Conservation (phyloP, 2,797 vertebrate genomes). For the Limosa lapponica region DNA sequence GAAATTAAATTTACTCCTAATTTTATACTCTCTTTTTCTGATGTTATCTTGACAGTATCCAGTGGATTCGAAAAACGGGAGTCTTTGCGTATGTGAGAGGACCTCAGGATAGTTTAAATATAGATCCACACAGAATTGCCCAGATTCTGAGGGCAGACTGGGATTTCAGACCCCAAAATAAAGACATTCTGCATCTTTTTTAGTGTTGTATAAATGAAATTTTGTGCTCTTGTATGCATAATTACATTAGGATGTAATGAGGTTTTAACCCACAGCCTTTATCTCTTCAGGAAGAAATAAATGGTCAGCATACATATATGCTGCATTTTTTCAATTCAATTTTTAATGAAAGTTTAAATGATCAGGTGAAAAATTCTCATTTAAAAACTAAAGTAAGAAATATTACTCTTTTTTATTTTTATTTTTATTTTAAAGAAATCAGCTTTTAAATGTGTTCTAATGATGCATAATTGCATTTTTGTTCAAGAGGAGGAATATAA, state of each 20-base stretch:
- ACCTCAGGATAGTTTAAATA: constrained; percentile 86
- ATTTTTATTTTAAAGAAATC: background rate
- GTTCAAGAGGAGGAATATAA: constrained; percentile 98
- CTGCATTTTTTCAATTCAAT: constrained; percentile 51
- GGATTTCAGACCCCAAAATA: constrained; percentile 77
- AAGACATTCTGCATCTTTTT: constrained; percentile 74
- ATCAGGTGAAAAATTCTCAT: constrained; percentile 45
- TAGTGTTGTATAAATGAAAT: constrained; percentile 71
- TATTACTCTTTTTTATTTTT: background rate
- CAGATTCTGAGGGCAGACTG: constrained; percentile 82
- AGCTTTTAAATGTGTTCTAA: constrained; percentile 25
- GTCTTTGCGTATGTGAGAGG: constrained; percentile 85
- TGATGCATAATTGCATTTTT: constrained; percentile 64
- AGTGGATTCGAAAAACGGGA: constrained; percentile 84
- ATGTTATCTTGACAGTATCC: constrained; percentile 89
- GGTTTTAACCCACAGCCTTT: constrained; percentile 65
- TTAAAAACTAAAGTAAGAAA: constrained; percentile 62
- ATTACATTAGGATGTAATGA: constrained; percentile 48
- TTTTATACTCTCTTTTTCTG: constrained; percentile 88
- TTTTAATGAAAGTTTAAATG: constrained; percentile 58
- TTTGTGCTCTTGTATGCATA: constrained; percentile 46
- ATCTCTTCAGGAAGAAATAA: constrained; percentile 74
- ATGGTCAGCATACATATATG: constrained; percentile 29
- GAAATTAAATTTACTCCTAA: constrained; percentile 77
- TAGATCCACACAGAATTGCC: constrained; percentile 82